These are phyloP conservation scores for Nothoprocta pentlandii DNA, from an alignment of 2,113 vertebrate genomes.

Conservation along the genomic window DNA sequence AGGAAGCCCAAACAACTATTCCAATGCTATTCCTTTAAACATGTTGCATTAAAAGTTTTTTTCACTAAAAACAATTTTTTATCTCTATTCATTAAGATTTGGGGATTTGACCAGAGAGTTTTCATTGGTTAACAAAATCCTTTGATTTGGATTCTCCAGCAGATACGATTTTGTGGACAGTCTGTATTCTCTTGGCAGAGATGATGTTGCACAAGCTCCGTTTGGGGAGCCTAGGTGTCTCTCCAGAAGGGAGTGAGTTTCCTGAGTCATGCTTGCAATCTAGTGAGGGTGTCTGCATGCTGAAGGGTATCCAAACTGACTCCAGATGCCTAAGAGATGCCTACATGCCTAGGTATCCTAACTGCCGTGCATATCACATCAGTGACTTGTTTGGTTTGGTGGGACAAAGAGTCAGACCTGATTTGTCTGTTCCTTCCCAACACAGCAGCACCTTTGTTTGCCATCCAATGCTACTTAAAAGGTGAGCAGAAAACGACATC, in stretches of 20 bases:
- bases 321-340: background rate
- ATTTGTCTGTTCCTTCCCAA: background rate
- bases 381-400: background rate
- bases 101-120: background rate
- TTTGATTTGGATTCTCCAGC: background rate
- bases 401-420: background rate
- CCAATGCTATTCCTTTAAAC: background rate
- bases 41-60: background rate
- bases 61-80: background rate
- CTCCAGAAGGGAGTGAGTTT: background rate
- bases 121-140: background rate
- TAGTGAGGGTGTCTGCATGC: background rate
- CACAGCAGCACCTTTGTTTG: background rate
- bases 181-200: background rate
- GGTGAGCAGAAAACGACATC: background rate
- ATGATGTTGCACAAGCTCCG: background rate
- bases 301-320: background rate
- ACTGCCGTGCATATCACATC: background rate
- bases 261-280: background rate
- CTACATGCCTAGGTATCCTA: too few species aligned
- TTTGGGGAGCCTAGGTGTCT: background rate
- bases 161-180: background rate
- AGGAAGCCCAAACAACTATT: background rate
- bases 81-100: background rate
- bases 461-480: background rate